Percentiles rank a stretch among this genome's conserved stretches.
Conservation (phyloP, 2,888 invertebrate genomes). For the Brenthis daphne region DNA sequence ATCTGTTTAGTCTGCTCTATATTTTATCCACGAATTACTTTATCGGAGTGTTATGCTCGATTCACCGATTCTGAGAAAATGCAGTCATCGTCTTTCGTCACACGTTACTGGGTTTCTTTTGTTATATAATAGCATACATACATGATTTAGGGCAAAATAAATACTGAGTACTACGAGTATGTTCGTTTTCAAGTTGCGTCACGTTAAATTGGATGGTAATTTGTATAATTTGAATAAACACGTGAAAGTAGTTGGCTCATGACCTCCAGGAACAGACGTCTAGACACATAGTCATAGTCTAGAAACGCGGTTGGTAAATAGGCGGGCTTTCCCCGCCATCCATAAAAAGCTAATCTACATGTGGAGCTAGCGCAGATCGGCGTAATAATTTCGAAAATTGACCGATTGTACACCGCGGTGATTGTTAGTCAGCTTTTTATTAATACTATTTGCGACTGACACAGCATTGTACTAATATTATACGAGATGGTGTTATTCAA, state of each 20-base stretch:
- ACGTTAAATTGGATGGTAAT: conserved; percentile 26
- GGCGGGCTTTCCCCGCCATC: conserved; percentile 62
- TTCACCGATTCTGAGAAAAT: conserved; percentile 18
- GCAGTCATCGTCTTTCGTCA: conserved; percentile 8
- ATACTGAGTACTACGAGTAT: background rate
- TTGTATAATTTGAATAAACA: conserved; percentile 59
- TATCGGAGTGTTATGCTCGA: conserved; percentile 1
- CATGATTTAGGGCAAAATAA: conserved; percentile 15
- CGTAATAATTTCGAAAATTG: conserved; percentile 43
- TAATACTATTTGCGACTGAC: background rate
- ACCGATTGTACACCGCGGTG: conserved; percentile 14
- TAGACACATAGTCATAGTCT: conserved; percentile 77
- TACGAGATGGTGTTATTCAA: too few species aligned
- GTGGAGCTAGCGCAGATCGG: conserved; percentile 47
- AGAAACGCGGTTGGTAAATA: conserved; percentile 67
- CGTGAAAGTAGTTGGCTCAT: conserved; percentile 71
- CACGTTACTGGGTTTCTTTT: conserved; percentile 13
- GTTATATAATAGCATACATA: background rate
- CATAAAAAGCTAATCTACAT: conserved; percentile 53
- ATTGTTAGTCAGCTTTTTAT: background rate
- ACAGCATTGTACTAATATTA: background rate
- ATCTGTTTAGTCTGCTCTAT: conserved; percentile 18
- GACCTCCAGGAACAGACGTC: conserved; percentile 76
- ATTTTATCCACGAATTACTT: conserved; percentile 14
- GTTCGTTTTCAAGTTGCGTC: conserved; percentile 23